These are phyloP conservation scores for Cephalotes varians DNA, from an alignment of 2,888 invertebrate species.

Conservation along the genomic window DNA sequence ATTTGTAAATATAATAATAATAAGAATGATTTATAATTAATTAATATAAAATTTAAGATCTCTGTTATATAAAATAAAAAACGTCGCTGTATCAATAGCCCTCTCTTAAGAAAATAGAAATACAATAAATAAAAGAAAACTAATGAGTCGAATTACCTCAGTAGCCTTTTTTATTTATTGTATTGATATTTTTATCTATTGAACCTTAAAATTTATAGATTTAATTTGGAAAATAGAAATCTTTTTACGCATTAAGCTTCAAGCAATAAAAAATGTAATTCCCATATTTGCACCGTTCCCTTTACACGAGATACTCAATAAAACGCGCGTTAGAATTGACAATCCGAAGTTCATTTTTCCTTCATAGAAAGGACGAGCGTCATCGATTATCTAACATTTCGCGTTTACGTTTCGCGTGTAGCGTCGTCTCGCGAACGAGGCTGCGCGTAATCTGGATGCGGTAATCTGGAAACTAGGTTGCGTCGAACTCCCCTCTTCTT, in stretches of 20 bases:
- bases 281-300: background rate
- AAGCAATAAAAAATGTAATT: background rate
- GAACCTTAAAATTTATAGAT: no score
- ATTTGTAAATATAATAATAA: background rate
- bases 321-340: background rate
- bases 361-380: background rate
- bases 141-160: no score
- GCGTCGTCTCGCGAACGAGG: slow-evolving; percentile 27
- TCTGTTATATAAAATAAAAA: background rate
- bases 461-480: slow-evolving; percentile 47
- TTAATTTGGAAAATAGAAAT: background rate
- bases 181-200: no score
- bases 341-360: background rate
- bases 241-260: background rate
- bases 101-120: background rate
- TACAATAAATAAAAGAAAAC: no score
- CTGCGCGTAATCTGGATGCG: slow-evolving; percentile 36
- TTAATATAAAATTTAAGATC: background rate
- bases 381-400: slow-evolving; percentile 10
- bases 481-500: slow-evolving; percentile 30
- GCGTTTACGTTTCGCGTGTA: slow-evolving; percentile 2
- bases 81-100: background rate
- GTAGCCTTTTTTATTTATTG: no score
- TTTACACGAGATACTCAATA: background rate
- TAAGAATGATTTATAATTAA: background rate